Base-by-base conservation (phyloP, 2,888 invertebrate species). In the Strigamia maritima region DNA sequence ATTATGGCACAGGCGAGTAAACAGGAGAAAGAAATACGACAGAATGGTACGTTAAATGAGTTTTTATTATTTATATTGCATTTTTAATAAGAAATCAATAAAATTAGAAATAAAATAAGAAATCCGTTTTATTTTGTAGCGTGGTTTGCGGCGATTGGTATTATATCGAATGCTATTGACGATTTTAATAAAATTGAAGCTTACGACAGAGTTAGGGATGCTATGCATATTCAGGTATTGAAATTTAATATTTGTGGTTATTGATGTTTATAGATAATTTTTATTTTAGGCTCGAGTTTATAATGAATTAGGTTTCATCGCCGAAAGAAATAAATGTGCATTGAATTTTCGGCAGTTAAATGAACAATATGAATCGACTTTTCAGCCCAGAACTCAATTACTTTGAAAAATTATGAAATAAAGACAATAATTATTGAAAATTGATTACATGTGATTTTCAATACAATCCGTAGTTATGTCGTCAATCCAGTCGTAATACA, bases 311-410 rank as follows among this genome's bases (percentile, higher is more conserved):
- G 91, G 92, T 1, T 89, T 91, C 83, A 88, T 89, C 16, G 87
- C 89, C 0, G 91, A 94, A 82, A 89, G 95, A 81, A 95, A 95
- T 86, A 92, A 92, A 83, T 93, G 92, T 84, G 92, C 95, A 0
- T 90, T 92, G 84, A 92, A 93, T 86, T 95, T 93, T 84, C 89
- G 92, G 81, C 90, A 92, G 82, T 87, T 94, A 77, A 92, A 94
- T 85, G 90, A 90, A 82, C 92, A 93, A 84, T 90, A 75, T 38
- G 78, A 74, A 75, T 75, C 75, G 24, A n/a, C 75, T n/a, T 75
- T 75, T 35, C 75, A 75, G n/a, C 26, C 35, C 6, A 22, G 75
- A n/a, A 75, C 26, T 16, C 60, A 60, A n/a, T 60, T 60, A 60
- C 10, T 60, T 60, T 60, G n/a, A 40, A 6, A 31, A 4, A 6